Evolutionary conservation across 2,888 invertebrate genomes (phyloP).

Genomic region (Campoplex capitator): DNA sequence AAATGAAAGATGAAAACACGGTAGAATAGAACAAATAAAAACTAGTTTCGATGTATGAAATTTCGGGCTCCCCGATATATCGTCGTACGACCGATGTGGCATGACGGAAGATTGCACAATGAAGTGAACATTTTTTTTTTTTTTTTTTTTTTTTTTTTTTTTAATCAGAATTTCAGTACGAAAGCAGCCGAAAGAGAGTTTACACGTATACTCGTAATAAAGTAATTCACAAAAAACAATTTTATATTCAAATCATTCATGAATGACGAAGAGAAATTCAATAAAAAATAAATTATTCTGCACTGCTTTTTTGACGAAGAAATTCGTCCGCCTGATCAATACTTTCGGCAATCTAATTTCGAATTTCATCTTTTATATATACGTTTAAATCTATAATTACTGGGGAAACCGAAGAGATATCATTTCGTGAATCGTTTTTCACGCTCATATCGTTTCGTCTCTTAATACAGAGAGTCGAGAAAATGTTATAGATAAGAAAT

Average conservation of each 20-base stretch:
- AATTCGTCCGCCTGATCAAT: not conserved
- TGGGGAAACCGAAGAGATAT: not conserved
- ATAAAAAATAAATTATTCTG: not conserved
- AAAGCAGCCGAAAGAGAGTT: not conserved
- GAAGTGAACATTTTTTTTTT: conserved; percentile 1
- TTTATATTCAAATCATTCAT: too few relatives aligned
- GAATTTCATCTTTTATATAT: not conserved
- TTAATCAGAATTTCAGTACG: not conserved
- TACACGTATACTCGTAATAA: not conserved
- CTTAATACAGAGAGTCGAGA: not conserved
- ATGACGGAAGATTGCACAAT: conserved; percentile 14
- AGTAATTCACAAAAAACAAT: not conserved
- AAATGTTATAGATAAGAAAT: not conserved
- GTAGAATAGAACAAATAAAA: conserved; percentile 23
- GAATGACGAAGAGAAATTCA: not conserved
- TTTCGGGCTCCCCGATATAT: conserved; percentile 12
- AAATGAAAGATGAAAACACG: conserved; percentile 17
- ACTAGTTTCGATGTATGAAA: conserved; percentile 23
- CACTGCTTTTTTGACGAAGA: not conserved
- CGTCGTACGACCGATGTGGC: conserved; percentile 5
- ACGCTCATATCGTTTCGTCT: not conserved
- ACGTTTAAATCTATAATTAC: not conserved
- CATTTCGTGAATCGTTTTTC: not conserved
- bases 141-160: too few relatives aligned
- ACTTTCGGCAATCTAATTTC: not conserved